Conservation (phyloP, 1,140 invertebrate genomes). For the Thrips palmi region DNA sequence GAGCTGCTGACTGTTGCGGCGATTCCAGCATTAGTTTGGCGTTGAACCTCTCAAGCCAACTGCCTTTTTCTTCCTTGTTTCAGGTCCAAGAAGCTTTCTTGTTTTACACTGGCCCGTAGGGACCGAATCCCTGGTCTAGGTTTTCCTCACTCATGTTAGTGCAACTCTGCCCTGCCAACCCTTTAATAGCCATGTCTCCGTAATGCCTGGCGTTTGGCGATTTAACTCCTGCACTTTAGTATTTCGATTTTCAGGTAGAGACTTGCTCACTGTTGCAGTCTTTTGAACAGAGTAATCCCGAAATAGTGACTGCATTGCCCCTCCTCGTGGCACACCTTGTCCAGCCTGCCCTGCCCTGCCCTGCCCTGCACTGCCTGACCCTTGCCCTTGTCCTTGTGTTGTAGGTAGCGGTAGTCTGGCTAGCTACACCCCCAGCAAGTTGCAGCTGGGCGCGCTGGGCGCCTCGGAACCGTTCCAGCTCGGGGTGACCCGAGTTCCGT, state of each 20-base stretch:
- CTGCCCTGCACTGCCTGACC: no score
- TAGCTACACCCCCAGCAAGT: conserved; percentile 41
- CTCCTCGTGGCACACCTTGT: no score
- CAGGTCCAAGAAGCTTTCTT: not conserved
- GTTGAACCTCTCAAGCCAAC: not conserved
- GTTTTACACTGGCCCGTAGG: conserved; percentile 11
- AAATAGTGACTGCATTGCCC: not conserved
- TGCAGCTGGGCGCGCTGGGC: conserved; percentile 28
- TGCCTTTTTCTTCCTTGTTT: conserved; percentile 4
- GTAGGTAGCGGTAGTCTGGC: conserved; percentile 29
- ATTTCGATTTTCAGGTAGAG: not conserved
- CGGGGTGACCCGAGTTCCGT: conserved; percentile 32
- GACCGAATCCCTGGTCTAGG: conserved; percentile 12
- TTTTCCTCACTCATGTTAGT: not conserved
- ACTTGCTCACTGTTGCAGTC: not conserved
- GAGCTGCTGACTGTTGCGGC: no score
- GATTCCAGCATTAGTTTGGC: not conserved
- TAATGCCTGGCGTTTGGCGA: not conserved
- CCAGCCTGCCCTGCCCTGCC: no score
- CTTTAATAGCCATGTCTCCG: not conserved
- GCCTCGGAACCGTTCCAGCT: conserved; percentile 37
- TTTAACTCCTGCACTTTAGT: not conserved
- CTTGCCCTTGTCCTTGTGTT: conserved; percentile 6
- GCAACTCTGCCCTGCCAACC: not conserved
- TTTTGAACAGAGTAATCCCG: not conserved